These are phyloP conservation scores for Calidris pugnax DNA, from an alignment of 2,113 vertebrate genomes.

Conservation along the genomic window DNA sequence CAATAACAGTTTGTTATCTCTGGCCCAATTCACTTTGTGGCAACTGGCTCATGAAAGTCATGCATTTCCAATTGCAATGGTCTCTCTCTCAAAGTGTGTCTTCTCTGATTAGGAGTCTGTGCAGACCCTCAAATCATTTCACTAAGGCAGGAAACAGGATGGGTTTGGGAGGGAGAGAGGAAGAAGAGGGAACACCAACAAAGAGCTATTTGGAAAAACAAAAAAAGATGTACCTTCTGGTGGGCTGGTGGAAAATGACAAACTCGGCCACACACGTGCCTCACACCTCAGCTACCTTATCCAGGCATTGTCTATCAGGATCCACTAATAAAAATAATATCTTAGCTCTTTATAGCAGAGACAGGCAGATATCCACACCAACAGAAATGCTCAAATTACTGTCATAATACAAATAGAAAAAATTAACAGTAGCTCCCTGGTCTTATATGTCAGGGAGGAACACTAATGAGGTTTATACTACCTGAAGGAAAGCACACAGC, in stretches of 20 bases:
- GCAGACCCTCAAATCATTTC: neutral
- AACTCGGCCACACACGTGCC: fast-evolving
- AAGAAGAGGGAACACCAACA: neutral
- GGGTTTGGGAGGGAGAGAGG: neutral
- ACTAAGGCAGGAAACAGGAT: neutral
- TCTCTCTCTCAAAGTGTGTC: neutral
- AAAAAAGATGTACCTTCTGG: neutral
- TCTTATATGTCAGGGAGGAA: neutral
- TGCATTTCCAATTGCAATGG: neutral
- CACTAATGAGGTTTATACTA: neutral
- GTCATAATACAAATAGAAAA: neutral
- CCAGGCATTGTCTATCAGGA: neutral
- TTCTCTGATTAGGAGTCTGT: neutral
- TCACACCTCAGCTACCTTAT: neutral
- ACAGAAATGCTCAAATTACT: neutral
- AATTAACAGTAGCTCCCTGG: neutral
- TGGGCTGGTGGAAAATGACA: neutral
- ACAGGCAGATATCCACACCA: neutral
- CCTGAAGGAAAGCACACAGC: neutral
- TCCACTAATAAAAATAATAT: neutral
- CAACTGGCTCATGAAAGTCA: neutral
- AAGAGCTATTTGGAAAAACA: neutral
- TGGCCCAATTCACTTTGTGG: neutral
- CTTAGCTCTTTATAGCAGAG: neutral
- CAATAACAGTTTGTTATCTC: neutral